Evolutionary conservation across 2,797 vertebrate genomes (phyloP), one percentile per base, ranked within the genome.

Genomic region (Schizopygopsis malacanthus): DNA sequence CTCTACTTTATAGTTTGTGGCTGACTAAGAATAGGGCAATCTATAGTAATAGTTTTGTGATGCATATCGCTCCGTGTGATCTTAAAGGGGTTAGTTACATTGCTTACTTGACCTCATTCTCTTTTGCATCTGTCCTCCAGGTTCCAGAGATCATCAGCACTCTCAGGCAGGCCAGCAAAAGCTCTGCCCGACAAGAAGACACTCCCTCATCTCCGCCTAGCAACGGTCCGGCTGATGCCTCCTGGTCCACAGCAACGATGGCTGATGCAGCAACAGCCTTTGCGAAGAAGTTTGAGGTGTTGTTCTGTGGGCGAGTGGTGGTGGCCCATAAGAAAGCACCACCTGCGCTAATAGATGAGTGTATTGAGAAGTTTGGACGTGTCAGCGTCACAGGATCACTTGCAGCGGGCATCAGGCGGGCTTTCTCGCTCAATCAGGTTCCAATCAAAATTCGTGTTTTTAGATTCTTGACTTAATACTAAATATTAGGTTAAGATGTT

Each of bases 91-190:
- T 33, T 33, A 43, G 4, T 45, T 75, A 39, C 3, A 22, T 59
- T 43, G 10, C 10, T 52, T 81, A 28, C 37, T 52, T 79, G 2
- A 63, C 39, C 12, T 25, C 4, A n/a, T 41, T 59, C 5, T 70
- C 52, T 20, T 28, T 6, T 50, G 37, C 6, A 10, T 67, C 22
- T 82, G 16, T 33, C 4, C 41, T 89, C 25, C 90, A 99, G 98
- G 98, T 99, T 92, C 98, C 98, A 88, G 98, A 99, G 94, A 99
- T 99, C 94, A 99, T 99, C 93, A 97, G 96, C 92, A 96, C 97
- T 77, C 95, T 99, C 90, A 95, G 98, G 84, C 97, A 98, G 92
- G 98, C 97, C 0, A 97, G 98, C 82, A 99, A 98, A 94, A 97
- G 96, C 59, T 95, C 95, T 0, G 97, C 97, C 41, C 96, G 97